Conservation (phyloP, 2,797 vertebrate species). For the Notolepis coatsorum region DNA sequence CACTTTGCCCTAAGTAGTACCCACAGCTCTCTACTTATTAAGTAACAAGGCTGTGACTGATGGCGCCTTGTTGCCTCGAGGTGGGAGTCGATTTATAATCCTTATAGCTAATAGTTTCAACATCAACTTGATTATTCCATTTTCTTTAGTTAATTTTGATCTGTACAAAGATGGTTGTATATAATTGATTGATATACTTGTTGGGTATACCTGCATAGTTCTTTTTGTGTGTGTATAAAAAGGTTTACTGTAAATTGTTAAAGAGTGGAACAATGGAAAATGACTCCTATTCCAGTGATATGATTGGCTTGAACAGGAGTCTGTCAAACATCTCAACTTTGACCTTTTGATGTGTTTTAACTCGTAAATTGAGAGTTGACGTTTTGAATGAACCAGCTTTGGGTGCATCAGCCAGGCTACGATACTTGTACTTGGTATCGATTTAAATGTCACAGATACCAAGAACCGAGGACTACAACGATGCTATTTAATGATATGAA, state of each 20-base stretch:
- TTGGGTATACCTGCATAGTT: constrained; percentile 3
- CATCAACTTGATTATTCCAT: neutral
- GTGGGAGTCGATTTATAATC: neutral
- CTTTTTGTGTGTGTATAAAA: constrained; percentile 22
- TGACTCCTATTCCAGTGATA: neutral
- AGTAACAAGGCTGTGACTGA: neutral
- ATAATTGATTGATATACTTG: constrained; percentile 24
- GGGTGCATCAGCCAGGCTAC: too few species aligned
- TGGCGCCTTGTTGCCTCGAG: neutral
- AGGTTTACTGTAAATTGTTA: constrained; percentile 27
- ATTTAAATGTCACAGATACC: too few species aligned
- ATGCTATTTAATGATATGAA: too few species aligned
- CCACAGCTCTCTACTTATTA: constrained; percentile 6
- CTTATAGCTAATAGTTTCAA: constrained; percentile 8
- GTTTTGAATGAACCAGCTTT: too few species aligned
- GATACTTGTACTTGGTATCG: too few species aligned
- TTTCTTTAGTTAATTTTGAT: constrained; percentile 15
- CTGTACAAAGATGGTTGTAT: constrained; percentile 43
- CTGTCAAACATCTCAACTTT: too few species aligned
- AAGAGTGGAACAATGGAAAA: too few species aligned
- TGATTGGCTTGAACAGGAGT: neutral
- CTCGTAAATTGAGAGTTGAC: too few species aligned
- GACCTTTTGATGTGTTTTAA: too few species aligned
- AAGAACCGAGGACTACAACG: too few species aligned
- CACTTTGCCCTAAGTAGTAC: constrained; percentile 2